Percentiles rank a stretch among this genome's conserved stretches.
phyloP scores from a whole-genome alignment of 1,140 invertebrate genomes.

The Macrotrachela quadricornifera region DNA sequence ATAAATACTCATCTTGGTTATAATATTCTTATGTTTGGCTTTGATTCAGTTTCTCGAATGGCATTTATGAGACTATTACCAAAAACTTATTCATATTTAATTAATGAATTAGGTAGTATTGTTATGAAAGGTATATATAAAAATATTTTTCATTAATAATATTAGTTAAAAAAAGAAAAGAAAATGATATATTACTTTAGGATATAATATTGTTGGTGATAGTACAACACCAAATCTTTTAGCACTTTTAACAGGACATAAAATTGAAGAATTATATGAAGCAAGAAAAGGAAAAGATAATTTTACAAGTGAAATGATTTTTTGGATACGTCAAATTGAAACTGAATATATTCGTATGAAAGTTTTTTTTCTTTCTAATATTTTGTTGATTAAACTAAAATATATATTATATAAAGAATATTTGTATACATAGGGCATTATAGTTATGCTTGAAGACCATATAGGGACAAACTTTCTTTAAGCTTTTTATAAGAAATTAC shows the following conservation, averaged over 20 bases:
- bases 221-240: slow-evolving; percentile 10
- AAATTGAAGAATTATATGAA: slow-evolving; percentile 63
- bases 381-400: no score
- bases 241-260: slow-evolving; percentile 62
- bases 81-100: slow-evolving; percentile 52
- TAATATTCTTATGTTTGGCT: slow-evolving; percentile 67
- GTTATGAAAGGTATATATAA: slow-evolving; percentile 5
- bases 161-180: no score
- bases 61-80: slow-evolving; percentile 65
- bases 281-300: slow-evolving; percentile 50
- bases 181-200: no score
- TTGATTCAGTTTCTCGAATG: slow-evolving; percentile 68
- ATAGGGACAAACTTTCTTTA: no score
- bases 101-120: slow-evolving; percentile 31
- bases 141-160: no score
- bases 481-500: no score
- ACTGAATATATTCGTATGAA: no score
- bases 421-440: no score
- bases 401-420: no score
- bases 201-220: slow-evolving; percentile 13
- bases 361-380: no score
- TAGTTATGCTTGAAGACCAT: no score
- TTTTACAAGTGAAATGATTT: slow-evolving; percentile 42
- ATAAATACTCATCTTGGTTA: slow-evolving; percentile 34
- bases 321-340: no score